Percentiles rank a stretch among this genome's conserved stretches.
Conservation (phyloP, 2,888 invertebrate species). For the Acanthosepion esculentum region DNA sequence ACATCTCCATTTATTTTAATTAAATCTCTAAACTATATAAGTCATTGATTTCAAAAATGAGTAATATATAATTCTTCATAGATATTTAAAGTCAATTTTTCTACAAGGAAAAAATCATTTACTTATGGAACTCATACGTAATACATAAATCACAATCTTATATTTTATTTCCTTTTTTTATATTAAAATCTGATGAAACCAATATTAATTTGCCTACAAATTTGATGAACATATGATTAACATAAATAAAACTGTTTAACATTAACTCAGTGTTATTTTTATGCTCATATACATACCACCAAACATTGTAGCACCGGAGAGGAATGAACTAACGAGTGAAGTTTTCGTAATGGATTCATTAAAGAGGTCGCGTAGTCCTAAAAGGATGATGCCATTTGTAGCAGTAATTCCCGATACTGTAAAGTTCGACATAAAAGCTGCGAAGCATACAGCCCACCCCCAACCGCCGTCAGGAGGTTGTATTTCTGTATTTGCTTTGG, state of each 20-base stretch:
- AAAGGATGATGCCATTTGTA: not conserved
- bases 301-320: not conserved
- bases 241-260: not conserved
- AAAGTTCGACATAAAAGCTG: not conserved
- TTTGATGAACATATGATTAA: not conserved
- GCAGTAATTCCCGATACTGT: not conserved
- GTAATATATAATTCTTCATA: too few relatives aligned
- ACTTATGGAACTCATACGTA: too few relatives aligned
- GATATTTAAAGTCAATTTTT: too few relatives aligned
- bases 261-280: not conserved
- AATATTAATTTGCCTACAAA: not conserved
- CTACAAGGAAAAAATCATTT: too few relatives aligned
- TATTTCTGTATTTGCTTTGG: not conserved
- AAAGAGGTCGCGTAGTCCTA: not conserved
- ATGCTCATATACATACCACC: not conserved
- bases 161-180: too few relatives aligned
- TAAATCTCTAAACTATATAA: too few relatives aligned
- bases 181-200: too few relatives aligned
- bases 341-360: not conserved
- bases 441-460: not conserved
- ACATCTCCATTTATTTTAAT: too few relatives aligned
- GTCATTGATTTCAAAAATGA: too few relatives aligned
- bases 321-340: not conserved
- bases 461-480: not conserved
- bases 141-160: too few relatives aligned